Percentiles rank a stretch among this genome's conserved stretches.
Conservation (phyloP, 35 echinoderm and acorn worm genomes). For the Apostichopus parvimensis region DNA sequence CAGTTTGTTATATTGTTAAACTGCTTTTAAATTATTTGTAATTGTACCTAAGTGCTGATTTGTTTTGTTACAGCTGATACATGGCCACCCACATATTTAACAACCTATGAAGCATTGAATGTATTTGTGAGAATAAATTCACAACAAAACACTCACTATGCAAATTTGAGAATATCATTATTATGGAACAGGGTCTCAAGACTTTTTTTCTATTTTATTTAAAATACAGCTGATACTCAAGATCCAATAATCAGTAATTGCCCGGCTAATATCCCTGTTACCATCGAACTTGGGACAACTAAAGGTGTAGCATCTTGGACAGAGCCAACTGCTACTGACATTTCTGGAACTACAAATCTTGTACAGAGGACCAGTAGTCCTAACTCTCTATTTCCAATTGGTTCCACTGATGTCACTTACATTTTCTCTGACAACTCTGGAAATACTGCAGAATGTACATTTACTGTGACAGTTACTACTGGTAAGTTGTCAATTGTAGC, state of each 20-base stretch:
- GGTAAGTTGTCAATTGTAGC: neutral
- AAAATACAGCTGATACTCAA: constrained; percentile 4
- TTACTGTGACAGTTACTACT: neutral
- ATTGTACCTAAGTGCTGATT: too few relatives aligned
- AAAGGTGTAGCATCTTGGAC: neutral
- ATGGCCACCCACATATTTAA: too few relatives aligned
- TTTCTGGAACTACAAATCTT: neutral
- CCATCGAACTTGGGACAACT: constrained; percentile 15
- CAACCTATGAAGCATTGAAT: too few relatives aligned
- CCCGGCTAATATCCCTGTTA: neutral
- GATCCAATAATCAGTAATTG: neutral
- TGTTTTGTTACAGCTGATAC: too few relatives aligned
- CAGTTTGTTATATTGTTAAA: too few relatives aligned
- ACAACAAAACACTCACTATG: too few relatives aligned
- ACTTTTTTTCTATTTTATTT: neutral
- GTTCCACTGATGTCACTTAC: neutral
- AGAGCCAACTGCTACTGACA: constrained; percentile 30
- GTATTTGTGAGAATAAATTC: too few relatives aligned
- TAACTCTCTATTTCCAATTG: neutral
- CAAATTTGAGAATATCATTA: too few relatives aligned
- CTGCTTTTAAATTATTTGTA: too few relatives aligned
- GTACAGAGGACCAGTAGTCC: neutral
- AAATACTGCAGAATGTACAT: neutral
- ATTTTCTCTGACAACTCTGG: neutral
- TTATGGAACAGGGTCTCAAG: neutral